A percentile compares a stretch with the other conserved stretches of the same genome.
These are phyloP conservation scores for Hylaeus volcanicus DNA, from an alignment of 1,140 invertebrate genomes.

Conservation along the genomic window DNA sequence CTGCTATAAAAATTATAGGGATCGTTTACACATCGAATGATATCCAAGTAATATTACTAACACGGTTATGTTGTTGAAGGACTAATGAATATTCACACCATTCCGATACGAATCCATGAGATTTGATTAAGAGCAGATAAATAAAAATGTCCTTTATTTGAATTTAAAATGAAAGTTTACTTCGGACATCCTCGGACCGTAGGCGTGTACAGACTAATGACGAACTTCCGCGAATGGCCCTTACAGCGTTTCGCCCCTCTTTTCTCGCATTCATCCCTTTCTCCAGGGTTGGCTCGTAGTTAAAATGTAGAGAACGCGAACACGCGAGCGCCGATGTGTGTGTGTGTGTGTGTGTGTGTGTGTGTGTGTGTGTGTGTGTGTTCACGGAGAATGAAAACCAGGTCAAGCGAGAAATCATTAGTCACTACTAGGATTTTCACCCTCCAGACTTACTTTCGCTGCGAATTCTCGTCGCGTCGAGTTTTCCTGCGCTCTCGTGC, in stretches of 20 bases:
- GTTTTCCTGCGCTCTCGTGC: not conserved
- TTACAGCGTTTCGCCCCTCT: slow-evolving; percentile 14
- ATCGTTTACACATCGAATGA: no score
- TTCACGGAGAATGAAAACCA: slow-evolving; percentile 52
- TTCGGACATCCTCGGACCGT: not conserved
- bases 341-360: slow-evolving; percentile 40
- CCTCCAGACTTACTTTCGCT: slow-evolving; percentile 30
- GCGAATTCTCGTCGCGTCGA: slow-evolving; percentile 1
- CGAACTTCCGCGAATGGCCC: not conserved
- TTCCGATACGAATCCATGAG: no score
- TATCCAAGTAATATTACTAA: no score
- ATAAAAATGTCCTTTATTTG: no score
- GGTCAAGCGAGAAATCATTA: slow-evolving; percentile 73
- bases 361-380: slow-evolving; percentile 16
- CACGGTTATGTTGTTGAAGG: no score
- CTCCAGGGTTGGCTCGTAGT: slow-evolving; percentile 48
- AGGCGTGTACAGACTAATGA: slow-evolving; percentile 21
- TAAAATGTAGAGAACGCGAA: slow-evolving; percentile 61
- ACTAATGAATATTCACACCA: no score
- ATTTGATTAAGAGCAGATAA: no score
- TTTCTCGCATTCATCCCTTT: slow-evolving; percentile 17
- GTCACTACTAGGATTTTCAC: slow-evolving; percentile 63
- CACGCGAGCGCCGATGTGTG: slow-evolving; percentile 26
- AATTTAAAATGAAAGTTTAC: not conserved
- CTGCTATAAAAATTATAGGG: no score